Base-by-base conservation (phyloP, 2,113 vertebrate species). In the Ovis canadensis region DNA sequence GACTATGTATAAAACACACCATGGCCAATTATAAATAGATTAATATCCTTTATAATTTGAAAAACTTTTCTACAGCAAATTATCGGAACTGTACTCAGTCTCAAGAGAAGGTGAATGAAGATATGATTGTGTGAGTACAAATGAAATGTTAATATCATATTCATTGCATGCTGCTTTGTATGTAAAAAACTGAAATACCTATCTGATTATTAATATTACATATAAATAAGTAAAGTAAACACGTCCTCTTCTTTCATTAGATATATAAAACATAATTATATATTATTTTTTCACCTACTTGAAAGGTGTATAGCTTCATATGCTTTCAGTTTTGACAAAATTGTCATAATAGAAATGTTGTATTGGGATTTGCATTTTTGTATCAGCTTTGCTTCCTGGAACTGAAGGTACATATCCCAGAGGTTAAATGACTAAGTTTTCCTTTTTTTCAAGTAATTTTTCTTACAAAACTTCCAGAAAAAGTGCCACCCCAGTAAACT, bases 101-200 rank as follows among this genome's bases (percentile, higher is more conserved):
- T 96, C 95, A 98, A 96, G 88, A 96, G 43, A 97, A 98, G 57
- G n/a, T 98, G 54, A 97, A 97, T 96, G 95, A 98, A 96, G 97
- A 98, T 82, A 96, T 98, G 59, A 89, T 88, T 74, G n/a, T 55
- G 98, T 98, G 97, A 98, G 98, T 98, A 78, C 92, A 96, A 81
- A 86, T 88, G 43, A 91, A 97, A n/a, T 89, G 5, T 83, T 97
- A 96, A 83, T 62, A 74, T 95, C 12, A 54, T 55, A 33, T 52
- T 74, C 13, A 17, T 54, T 94, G 13, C 2, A 54, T 59, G 48
- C 21, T 80, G 5, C 29, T 84, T 54, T 94, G 45, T 3, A 87
- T 85, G 50, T 17, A 93, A 77, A 96, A 93, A 33, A 50, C 31
- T 71, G 31, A 74, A 96, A 95, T 16, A 4, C 64, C 77, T 90